Percentiles rank a stretch among this genome's conserved stretches.
Evolutionary conservation across 2,888 invertebrate species (phyloP).

Genomic region (Buathra laborator): DNA sequence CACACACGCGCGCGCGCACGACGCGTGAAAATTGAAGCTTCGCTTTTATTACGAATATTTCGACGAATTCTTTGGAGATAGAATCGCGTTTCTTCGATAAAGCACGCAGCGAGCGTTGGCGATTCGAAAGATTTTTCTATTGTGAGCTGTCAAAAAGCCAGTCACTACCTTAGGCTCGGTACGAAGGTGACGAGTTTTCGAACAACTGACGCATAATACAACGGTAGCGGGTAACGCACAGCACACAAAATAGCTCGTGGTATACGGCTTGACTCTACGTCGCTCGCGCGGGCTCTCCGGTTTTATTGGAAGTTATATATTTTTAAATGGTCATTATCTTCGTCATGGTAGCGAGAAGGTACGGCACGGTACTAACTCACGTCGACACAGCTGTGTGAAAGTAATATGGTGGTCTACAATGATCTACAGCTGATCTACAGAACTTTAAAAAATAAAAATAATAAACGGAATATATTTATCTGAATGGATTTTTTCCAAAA

Average conservation of each 20-base stretch:
- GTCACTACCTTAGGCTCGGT: constrained; percentile 55
- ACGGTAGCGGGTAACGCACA: constrained; percentile 19
- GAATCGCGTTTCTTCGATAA: background rate
- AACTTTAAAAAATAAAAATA: background rate
- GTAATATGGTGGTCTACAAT: constrained; percentile 28
- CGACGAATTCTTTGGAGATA: background rate
- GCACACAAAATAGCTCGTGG: constrained; percentile 33
- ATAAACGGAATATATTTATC: background rate
- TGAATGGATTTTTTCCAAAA: background rate
- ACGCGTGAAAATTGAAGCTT: constrained; percentile 25
- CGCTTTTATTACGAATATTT: background rate
- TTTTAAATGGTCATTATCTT: constrained; percentile 65
- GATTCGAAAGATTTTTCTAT: constrained; percentile 6
- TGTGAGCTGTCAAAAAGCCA: constrained; percentile 63
- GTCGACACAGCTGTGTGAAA: constrained; percentile 17
- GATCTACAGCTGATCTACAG: constrained; percentile 31
- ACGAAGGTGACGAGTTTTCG: constrained; percentile 52
- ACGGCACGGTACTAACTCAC: constrained; percentile 20
- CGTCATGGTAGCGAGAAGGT: constrained; percentile 56
- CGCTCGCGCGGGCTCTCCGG: constrained; percentile 35
- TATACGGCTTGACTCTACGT: constrained; percentile 6
- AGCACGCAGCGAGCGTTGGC: constrained; percentile 4
- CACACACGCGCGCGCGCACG: background rate
- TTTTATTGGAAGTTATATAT: constrained; percentile 60
- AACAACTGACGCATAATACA: constrained; percentile 61